A percentile compares a stretch with the other conserved stretches of the same genome.
Evolutionary conservation across 1,140 invertebrate genomes (phyloP).

Genomic region (Megathymus violae): DNA sequence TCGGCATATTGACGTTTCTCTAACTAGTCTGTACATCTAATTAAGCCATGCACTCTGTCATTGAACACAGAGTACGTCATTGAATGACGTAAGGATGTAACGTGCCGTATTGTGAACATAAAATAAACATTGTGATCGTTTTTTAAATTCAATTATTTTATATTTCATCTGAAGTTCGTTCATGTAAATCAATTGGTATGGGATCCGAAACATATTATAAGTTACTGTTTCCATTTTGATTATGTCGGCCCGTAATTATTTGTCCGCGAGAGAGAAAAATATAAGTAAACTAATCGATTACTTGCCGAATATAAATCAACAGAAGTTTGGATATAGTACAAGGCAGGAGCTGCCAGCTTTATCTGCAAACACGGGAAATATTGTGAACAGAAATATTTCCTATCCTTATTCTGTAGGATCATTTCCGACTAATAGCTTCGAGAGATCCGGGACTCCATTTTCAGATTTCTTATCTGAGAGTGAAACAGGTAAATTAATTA

Average conservation of each 20-base stretch:
- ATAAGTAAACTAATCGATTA: conserved; percentile 66
- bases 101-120: background rate
- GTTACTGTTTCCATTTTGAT: conserved; percentile 37
- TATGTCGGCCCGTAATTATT: conserved; percentile 77
- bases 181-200: conserved; percentile 10
- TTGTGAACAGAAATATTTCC: conserved; percentile 66
- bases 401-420: conserved; percentile 58
- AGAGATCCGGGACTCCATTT: conserved; percentile 67
- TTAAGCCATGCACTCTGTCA: too few species aligned
- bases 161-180: background rate
- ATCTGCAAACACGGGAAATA: conserved; percentile 59
- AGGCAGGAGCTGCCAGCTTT: conserved; percentile 59
- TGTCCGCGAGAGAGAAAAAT: conserved; percentile 70
- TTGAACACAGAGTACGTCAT: too few species aligned
- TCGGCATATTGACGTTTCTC: too few species aligned
- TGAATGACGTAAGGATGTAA: too few species aligned
- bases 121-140: background rate
- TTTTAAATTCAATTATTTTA: background rate
- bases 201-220: conserved; percentile 1
- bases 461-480: conserved; percentile 77
- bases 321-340: conserved; percentile 58
- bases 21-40: too few species aligned
- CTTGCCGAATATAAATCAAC: conserved; percentile 69
- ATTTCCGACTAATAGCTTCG: conserved; percentile 51
- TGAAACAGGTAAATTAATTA: conserved; percentile 64